Evolutionary conservation across 2,888 invertebrate species (phyloP), one percentile per base, ranked within the genome.

Genomic region (Galerucella pusilla): DNA sequence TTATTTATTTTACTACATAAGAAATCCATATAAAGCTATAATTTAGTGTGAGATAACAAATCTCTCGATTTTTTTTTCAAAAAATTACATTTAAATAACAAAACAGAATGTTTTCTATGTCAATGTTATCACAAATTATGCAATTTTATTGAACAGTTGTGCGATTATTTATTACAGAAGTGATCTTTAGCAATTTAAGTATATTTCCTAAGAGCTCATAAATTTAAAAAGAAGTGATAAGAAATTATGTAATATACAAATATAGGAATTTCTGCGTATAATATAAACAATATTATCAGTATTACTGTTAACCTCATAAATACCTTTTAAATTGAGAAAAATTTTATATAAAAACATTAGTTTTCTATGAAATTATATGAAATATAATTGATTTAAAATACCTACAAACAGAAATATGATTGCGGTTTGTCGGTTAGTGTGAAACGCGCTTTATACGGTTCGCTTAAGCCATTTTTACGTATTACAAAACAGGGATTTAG

Each of bases 61-160:
- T 35, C 12, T 61, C 11, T 12, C 11, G 9, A 61, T 28, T 28
- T 20, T 59, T 59, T 49, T 49, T 49, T 12, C 12, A 60, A 60
- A 61, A 61, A 61, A 25, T 25, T 61, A 61, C 6, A 12, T 61
- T 25, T 61, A 61, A 61, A 61, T 25, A n/a, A 61, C 28, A 61
- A 42, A 16, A 64, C 10, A 42, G 14, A 35, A 14, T 16, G 10
- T 64, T 28, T 64, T 42, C 42, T 42, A 64, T n/a, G 64, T 64
- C 16, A 42, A 64, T 42, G 63, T 63, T 63, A 64, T 64, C 64
- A 64, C 64, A 64, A 20, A n/a, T 64, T 42, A 64, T 64, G 64
- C 16, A 64, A 64, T 64, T 64, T 64, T 16, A 16, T 64, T 28
- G 12, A 64, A 45, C 10, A 45, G 42, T 64, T 45, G 64, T 64